Conservation (phyloP, 2,797 vertebrate genomes). For the Bufotes viridis region DNA sequence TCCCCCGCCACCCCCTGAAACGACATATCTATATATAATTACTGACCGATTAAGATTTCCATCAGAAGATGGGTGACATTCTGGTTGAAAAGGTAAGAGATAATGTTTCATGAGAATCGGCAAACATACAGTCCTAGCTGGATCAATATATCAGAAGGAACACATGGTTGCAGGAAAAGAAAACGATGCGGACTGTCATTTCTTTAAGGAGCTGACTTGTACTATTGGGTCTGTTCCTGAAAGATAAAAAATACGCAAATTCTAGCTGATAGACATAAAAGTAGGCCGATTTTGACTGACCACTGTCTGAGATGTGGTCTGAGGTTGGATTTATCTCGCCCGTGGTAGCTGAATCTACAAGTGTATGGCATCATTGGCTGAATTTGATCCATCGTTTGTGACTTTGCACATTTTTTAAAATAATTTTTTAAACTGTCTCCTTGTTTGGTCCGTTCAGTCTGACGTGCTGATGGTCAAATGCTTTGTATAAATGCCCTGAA, state of each 20-base stretch:
- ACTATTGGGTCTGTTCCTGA: background rate
- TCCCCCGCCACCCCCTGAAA: background rate
- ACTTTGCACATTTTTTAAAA: too few species aligned
- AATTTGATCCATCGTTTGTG: too few species aligned
- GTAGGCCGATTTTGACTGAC: too few species aligned
- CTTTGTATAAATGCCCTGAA: too few species aligned
- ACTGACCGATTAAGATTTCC: background rate
- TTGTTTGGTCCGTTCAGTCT: too few species aligned
- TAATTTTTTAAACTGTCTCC: too few species aligned
- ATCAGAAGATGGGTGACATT: background rate
- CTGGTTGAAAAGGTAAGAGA: background rate
- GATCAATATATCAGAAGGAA: background rate
- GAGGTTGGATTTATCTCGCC: too few species aligned
- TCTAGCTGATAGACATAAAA: too few species aligned
- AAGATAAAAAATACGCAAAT: background rate
- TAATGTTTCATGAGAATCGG: background rate
- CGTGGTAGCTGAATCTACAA: too few species aligned
- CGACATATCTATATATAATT: background rate
- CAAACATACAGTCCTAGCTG: background rate
- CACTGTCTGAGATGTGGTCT: too few species aligned
- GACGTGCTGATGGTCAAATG: too few species aligned
- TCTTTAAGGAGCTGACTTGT: background rate
- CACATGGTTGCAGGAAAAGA: background rate
- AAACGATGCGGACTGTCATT: background rate
- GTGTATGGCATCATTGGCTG: too few species aligned